phyloP scores from a whole-genome alignment of 2,797 vertebrate genomes.

The Enteromius fasciolatus region DNA sequence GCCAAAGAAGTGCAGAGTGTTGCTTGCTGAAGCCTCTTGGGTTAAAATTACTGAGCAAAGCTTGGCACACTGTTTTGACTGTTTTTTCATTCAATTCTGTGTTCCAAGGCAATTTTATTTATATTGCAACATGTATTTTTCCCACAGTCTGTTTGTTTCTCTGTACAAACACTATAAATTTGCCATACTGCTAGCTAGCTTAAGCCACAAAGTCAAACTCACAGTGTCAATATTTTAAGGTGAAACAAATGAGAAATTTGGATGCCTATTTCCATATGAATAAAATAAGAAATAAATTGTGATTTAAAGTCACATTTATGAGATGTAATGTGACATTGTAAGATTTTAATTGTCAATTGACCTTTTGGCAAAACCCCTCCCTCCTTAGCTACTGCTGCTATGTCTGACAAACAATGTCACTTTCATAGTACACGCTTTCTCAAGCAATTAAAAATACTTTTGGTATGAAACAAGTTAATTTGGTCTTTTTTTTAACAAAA shows the following conservation, averaged over 20 bases:
- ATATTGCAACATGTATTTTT: neutral
- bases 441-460: neutral
- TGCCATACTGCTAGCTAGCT: constrained; percentile 4
- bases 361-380: neutral
- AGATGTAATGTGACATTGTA: neutral
- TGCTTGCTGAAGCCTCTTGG: constrained; percentile 21
- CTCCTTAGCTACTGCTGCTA: neutral
- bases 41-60: neutral
- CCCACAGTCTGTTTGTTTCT: neutral
- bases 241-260: neutral
- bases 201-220: constrained; percentile 7
- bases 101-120: neutral
- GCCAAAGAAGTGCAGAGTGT: neutral
- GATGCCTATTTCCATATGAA: constrained; percentile 16
- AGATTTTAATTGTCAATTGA: neutral
- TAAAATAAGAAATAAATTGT: neutral
- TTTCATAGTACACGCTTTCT: neutral
- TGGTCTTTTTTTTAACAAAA: neutral
- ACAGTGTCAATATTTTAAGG: neutral
- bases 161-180: constrained; percentile 11
- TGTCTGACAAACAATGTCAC: neutral
- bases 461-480: neutral
- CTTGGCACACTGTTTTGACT: neutral
- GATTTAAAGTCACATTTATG: neutral
- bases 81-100: constrained; percentile 5